Percentiles rank a stretch among this genome's conserved stretches.
Conservation (phyloP, 2,113 vertebrate species). For the Callipepla squamata region DNA sequence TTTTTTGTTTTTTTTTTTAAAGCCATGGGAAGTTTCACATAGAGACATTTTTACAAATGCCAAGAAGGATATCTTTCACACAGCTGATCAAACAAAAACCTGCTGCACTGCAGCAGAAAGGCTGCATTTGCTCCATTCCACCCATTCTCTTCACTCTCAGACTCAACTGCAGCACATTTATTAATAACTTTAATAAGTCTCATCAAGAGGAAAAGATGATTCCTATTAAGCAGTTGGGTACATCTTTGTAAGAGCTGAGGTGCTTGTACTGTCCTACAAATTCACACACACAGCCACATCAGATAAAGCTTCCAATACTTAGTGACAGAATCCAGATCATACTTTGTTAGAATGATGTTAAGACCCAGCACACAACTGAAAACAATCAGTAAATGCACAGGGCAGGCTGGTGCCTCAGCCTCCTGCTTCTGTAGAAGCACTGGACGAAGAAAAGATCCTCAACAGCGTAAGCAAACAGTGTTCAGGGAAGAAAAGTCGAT, state of each 20-base stretch:
- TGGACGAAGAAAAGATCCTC: background rate
- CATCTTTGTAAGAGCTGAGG: background rate
- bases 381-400: background rate
- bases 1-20: background rate
- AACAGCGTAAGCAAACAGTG: background rate
- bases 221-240: background rate
- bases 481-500: background rate
- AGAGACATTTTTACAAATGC: background rate
- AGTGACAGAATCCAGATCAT: fast-evolving
- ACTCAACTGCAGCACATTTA: background rate
- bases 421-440: background rate
- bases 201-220: background rate
- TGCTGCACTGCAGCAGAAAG: background rate
- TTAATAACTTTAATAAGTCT: background rate
- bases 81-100: background rate
- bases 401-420: background rate
- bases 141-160: background rate
- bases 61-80: background rate
- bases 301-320: background rate
- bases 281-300: background rate
- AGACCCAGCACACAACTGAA: background rate
- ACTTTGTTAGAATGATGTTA: background rate
- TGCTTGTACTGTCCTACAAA: background rate
- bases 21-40: background rate
- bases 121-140: background rate